Conservation (phyloP, 2,797 vertebrate genomes). For the Chrysocyon brachyurus region DNA sequence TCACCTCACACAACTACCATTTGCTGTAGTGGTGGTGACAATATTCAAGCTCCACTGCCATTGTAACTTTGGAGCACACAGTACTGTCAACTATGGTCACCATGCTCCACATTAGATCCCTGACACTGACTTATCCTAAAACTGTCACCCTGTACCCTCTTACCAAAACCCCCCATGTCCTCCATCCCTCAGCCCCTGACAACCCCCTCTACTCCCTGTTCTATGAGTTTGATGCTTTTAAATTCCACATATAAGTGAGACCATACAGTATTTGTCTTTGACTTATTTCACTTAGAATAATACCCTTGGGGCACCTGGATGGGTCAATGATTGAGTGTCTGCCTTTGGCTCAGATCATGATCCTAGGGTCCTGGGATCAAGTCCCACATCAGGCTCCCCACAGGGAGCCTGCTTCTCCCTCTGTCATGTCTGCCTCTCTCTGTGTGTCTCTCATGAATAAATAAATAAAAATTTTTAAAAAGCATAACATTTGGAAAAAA, state of each 20-base stretch:
- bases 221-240: neutral
- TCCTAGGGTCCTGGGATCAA: no score
- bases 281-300: neutral
- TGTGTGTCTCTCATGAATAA: no score
- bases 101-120: neutral
- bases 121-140: neutral
- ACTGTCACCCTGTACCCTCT: neutral
- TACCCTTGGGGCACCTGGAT: no score
- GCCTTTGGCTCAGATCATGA: no score
- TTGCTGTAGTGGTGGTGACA: neutral
- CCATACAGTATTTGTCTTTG: neutral
- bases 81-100: neutral
- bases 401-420: no score
- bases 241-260: neutral
- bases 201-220: neutral
- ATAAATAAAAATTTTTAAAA: no score
- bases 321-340: no score
- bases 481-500: no score
- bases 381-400: no score
- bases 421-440: no score
- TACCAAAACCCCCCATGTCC: neutral
- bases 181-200: neutral
- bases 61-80: neutral
- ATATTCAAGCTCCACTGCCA: neutral
- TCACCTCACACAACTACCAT: neutral